Evolutionary conservation across 2,888 invertebrate species (phyloP), one percentile per base, ranked within the genome.

Genomic region (Temnothorax rugatulus): DNA sequence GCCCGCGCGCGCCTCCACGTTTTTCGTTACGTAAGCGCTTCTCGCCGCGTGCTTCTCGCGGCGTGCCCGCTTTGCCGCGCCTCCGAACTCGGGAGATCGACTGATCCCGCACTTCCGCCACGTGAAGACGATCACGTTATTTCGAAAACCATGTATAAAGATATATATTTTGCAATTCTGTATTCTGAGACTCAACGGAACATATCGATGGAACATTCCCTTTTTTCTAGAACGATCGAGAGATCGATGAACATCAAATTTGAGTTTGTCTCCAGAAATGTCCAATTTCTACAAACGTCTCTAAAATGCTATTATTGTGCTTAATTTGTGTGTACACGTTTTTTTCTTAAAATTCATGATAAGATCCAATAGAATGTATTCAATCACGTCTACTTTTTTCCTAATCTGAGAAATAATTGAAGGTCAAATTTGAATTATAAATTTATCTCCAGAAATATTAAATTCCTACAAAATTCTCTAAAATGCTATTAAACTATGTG

Each of bases 21-120:
- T 83, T 34, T 77, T 79, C 79, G 52, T 83, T 83, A 83, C 63
- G 79, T 83, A 83, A 83, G 83, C 79, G 41, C 57, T 68, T 5
- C 34, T 52, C 25, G 25, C 59, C 44, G 75, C 75, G 76, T 75
- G 75, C 5, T 75, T 5, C n/a, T 1, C 52, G 52, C n/a, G 52
- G 47, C 47, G 15, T 47, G 47, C 44, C 44, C 13, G 41, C 9
- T 41, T 41, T 9, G 41, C 15, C 47, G 64, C 50, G 21, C 34
- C 34, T 38, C 7, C 38, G 7, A 2, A 50, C n/a, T 64, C 41
- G 59, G n/a, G 3, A 13, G 21, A 66, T 41, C 8, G 18, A 52
- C 66, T n/a, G 21, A 50, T 75, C 34, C 11, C 18, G 13, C 41
- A 18, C 38, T 66, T 77, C 41, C 68, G 5, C 52, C 25, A 52